Evolutionary conservation across 2,113 vertebrate species (phyloP), one percentile per base, ranked within the genome.

Genomic region (Irena cyanogastra): DNA sequence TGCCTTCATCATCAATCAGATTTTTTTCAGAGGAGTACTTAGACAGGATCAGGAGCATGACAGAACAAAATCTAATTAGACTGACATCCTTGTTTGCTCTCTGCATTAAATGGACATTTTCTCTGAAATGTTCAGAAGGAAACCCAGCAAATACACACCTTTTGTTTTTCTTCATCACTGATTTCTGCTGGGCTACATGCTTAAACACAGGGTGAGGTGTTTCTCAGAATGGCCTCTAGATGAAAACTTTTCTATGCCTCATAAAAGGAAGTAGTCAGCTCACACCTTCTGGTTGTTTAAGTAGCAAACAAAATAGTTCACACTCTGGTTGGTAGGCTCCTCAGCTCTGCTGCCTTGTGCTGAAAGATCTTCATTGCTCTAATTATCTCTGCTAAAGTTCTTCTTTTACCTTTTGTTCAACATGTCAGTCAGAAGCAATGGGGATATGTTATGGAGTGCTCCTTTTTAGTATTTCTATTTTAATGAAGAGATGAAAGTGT

Each of bases 1-100:
- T 98, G 97, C 97, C 96, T 97, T 98, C 97, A 96, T 97, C 85
- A 96, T 97, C 8, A 83, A 92, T 96, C 94, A 87, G 85, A 93
- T 94, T 95, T 92, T 93, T 94, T 93, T 77, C 88, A 83, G 90
- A 93, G 82, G 87, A 94, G 91, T 94, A 90, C 91, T 96, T 92
- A 93, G 49, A 52, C 68, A 93, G 56, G 42, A 95, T 96, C 86
- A 97, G 95, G 96, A 95, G 97, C 97, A 97, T 96, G 94, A 97
- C 97, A 96, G 95, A 97, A 94, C 93, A 93, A 91, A 78, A 90
- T 80, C 72, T 96, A 56, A 56, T 94, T 95, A 82, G 71, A 90
- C 95, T 97, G 97, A 96, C 96, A 94, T 93, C 89, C 80, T 89
- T 97, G 91, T 93, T 97, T 97, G 94, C 95, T 98, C 94, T 96